Evolutionary conservation across 2,797 vertebrate genomes (phyloP).

Genomic region (Allochrocebus solatus): DNA sequence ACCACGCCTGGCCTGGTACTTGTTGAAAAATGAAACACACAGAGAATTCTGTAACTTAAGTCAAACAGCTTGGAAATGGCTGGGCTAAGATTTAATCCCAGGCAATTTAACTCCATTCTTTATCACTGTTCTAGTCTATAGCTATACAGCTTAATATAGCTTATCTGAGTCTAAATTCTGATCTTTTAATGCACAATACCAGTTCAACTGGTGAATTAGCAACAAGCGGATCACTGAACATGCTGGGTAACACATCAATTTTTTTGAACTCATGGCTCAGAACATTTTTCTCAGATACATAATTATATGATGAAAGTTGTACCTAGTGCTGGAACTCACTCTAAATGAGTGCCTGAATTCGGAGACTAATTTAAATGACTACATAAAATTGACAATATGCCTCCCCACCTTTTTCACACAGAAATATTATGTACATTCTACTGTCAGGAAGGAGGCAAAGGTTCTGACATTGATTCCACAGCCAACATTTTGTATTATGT

Average conservation of each 20-base stretch:
- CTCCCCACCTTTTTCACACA: not conserved
- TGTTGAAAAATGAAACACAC: not conserved
- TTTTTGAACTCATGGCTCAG: not conserved
- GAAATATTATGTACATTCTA: not conserved
- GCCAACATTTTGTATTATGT: not conserved
- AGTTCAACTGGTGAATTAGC: not conserved
- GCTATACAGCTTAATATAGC: not conserved
- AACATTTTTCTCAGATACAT: not conserved
- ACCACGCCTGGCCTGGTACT: not conserved
- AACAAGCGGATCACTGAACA: not conserved
- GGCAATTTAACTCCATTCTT: not conserved
- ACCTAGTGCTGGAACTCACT: not conserved
- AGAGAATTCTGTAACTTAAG: not conserved
- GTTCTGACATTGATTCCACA: not conserved
- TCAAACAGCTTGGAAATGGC: not conserved
- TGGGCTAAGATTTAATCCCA: not conserved
- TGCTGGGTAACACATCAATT: not conserved
- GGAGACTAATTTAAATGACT: not conserved
- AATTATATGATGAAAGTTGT: not conserved
- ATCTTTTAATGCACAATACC: not conserved
- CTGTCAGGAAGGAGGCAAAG: not conserved
- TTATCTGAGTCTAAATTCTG: not conserved
- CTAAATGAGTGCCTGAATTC: not conserved
- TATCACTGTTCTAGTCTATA: not conserved
- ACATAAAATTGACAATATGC: not conserved